Evolutionary conservation across 2,113 vertebrate species (phyloP), one percentile per base, ranked within the genome.

Genomic region (Hiodon alosoides): DNA sequence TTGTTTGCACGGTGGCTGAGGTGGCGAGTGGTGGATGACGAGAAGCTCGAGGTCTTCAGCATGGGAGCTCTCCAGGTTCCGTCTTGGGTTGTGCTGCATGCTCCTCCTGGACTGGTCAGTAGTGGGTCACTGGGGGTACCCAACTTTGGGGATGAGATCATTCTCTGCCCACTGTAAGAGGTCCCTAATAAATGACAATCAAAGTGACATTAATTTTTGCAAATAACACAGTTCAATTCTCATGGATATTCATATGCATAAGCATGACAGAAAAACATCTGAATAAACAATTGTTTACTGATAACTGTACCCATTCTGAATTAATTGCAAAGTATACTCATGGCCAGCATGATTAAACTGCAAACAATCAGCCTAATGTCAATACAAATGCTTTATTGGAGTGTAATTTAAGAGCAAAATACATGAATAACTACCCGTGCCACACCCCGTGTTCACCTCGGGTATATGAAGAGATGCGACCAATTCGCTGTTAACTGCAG

Each of bases 1-100:
- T 97, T 99, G 92, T 98, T 99, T 81, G 97, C 97, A 13, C 97
- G 86, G 82, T 99, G 96, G 75, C 97, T 99, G 83, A 99, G 92
- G 83, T 95, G 97, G 47, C 88, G 87, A 0, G 93, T 93, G 81
- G 93, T 90, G 0, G 91, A 93, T 0, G 89, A 90, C 0, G 93
- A 80, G 81, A 91, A 98, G 79, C 90, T 90, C 2, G 91, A 88
- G 2, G 91, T 82, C 76, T 94, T 90, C 0, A 94, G 80, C 73
- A 92, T 81, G 3, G 86, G 87, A 58, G 81, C 86, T 76, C 93
- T 91, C 96, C 95, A 97, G 57, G 88, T 67, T 59, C 82, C 85
- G 59, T 95, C 95, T 86, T 93, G 94, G 77, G 91, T 79, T 53
- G 89, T 68, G 71, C 83, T 74, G 55, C 80, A 82, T 80, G 87